Conservation (phyloP, 37 sponge, comb jelly and placozoan genomes). For the Haliclona indistincta region DNA sequence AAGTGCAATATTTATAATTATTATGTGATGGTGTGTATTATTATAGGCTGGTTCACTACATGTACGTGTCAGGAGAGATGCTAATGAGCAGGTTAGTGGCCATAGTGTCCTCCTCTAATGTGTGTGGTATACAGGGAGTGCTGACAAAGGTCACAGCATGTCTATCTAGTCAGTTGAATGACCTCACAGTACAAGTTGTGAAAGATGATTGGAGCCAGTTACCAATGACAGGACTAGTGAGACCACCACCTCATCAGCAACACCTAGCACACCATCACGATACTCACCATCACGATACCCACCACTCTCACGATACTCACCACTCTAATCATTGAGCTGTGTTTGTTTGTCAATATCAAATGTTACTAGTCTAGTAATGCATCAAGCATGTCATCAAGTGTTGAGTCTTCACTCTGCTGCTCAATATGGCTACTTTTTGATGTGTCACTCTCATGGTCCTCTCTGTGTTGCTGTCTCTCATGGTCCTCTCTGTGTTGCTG, state of each 20-base stretch:
- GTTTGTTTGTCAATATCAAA: background rate
- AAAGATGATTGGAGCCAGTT: slow-evolving; percentile 87
- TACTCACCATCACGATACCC: background rate
- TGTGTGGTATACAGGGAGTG: slow-evolving; percentile 49
- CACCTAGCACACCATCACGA: background rate
- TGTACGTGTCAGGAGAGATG: slow-evolving; percentile 84
- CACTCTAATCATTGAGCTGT: background rate
- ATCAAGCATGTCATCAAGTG: slow-evolving; percentile 58
- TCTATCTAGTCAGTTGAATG: slow-evolving; percentile 71
- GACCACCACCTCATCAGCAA: slow-evolving; percentile 15
- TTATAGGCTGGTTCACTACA: slow-evolving; percentile 85
- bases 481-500: background rate
- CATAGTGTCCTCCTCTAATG: background rate
- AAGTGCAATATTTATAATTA: slow-evolving; percentile 5
- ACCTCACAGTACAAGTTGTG: slow-evolving; percentile 87
- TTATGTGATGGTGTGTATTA: background rate
- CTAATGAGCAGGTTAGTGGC: slow-evolving; percentile 78
- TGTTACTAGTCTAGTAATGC: slow-evolving; percentile 33
- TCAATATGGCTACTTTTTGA: too few relatives aligned
- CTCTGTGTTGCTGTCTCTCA: too few relatives aligned
- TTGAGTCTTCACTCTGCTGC: slow-evolving; percentile 11
- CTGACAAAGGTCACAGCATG: slow-evolving; percentile 71
- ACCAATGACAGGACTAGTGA: background rate
- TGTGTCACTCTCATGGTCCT: background rate
- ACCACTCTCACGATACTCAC: background rate